Evolutionary conservation across 2,797 vertebrate species (phyloP).

Genomic region (Gobio occitaniae): DNA sequence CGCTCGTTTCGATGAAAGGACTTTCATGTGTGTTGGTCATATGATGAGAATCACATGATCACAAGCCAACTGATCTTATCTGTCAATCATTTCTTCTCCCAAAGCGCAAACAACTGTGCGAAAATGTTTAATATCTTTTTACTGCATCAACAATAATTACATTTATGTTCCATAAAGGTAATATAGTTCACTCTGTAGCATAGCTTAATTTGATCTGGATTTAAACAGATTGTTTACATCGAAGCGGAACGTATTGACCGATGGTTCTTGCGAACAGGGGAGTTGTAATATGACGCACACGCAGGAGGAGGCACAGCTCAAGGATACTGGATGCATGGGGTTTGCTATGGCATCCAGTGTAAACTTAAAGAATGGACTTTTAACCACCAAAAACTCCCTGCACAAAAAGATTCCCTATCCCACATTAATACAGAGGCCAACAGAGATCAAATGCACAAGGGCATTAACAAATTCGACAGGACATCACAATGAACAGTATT

Average conservation of each 20-base stretch:
- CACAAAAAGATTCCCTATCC: conserved; percentile 35
- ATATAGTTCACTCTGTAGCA: background rate
- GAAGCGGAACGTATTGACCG: background rate
- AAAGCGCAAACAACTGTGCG: background rate
- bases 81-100: background rate
- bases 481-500: conserved; percentile 70
- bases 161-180: background rate
- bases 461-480: conserved; percentile 54
- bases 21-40: conserved; percentile 1
- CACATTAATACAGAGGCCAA: conserved; percentile 38
- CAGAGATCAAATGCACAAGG: conserved; percentile 62
- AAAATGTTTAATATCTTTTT: background rate
- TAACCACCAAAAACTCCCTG: conserved; percentile 55
- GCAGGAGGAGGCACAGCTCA: conserved; percentile 59
- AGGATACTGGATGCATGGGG: conserved; percentile 62
- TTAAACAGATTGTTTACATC: background rate
- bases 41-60: conserved; percentile 22
- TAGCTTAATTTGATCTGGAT: background rate
- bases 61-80: background rate
- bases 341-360: conserved; percentile 72
- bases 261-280: background rate
- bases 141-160: background rate
- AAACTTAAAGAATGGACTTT: conserved; percentile 61
- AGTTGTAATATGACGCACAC: conserved; percentile 54
- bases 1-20: background rate